Evolutionary conservation across 2,113 vertebrate species (phyloP).

Genomic region (Alectura lathami): DNA sequence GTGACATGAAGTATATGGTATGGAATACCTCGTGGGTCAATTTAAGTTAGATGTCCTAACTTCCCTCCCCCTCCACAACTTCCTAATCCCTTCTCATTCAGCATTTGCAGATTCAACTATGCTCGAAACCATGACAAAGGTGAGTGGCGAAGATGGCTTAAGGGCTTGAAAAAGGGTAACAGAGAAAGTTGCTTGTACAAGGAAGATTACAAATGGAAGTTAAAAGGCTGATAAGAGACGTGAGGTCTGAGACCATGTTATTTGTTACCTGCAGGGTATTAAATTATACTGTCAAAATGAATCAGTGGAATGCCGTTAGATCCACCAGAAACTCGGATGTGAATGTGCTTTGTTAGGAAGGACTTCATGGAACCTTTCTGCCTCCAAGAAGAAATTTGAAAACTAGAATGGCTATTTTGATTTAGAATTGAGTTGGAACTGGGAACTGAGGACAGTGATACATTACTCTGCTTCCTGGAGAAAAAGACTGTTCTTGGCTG

Average conservation of each 20-base stretch:
- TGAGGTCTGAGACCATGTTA: neutral
- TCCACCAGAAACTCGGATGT: neutral
- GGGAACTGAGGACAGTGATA: neutral
- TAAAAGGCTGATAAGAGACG: neutral
- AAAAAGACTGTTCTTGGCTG: neutral
- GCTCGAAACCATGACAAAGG: too few species aligned
- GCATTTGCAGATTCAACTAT: too few species aligned
- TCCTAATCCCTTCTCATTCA: too few species aligned
- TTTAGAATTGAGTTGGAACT: neutral
- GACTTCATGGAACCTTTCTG: neutral
- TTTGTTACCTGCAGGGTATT: neutral
- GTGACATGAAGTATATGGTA: too few species aligned
- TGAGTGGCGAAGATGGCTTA: neutral
- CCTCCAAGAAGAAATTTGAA: neutral
- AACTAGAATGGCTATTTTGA: neutral
- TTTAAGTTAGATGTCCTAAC: too few species aligned
- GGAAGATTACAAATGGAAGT: neutral
- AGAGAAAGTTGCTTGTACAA: fast-evolving
- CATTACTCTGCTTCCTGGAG: neutral
- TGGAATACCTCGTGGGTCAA: too few species aligned
- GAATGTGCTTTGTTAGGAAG: neutral
- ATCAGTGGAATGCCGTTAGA: neutral
- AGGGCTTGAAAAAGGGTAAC: neutral
- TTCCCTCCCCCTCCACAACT: too few species aligned
- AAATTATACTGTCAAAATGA: neutral